Evolutionary conservation across 2,113 vertebrate genomes (phyloP).

Genomic region (Gobiocypris rarus): DNA sequence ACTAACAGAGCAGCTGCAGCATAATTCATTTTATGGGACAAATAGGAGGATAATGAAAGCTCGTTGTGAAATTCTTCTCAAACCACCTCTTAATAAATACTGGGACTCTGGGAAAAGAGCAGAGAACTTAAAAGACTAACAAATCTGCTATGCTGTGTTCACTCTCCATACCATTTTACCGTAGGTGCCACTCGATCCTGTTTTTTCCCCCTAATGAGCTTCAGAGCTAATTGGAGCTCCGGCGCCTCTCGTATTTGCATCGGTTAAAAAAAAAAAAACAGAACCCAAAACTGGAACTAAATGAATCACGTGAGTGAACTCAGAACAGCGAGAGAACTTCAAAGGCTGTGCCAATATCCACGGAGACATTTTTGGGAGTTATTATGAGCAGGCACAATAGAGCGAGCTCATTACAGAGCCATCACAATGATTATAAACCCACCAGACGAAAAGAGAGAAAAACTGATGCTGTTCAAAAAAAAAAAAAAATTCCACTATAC

Average conservation of each 20-base stretch:
- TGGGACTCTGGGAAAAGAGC: slow-evolving; percentile 20
- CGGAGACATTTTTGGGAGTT: slow-evolving; percentile 27
- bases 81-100: background rate
- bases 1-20: slow-evolving; percentile 22
- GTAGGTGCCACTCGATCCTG: background rate
- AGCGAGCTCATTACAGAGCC: slow-evolving; percentile 25
- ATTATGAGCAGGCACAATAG: slow-evolving; percentile 24
- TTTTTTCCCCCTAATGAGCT: slow-evolving; percentile 2
- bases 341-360: slow-evolving; percentile 24
- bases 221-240: slow-evolving; percentile 24
- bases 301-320: slow-evolving; percentile 1
- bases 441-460: background rate
- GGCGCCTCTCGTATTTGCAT: background rate
- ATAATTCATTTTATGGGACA: slow-evolving; percentile 5
- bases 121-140: slow-evolving; percentile 13
- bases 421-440: background rate
- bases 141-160: slow-evolving; percentile 12
- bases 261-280: slow-evolving; percentile 11
- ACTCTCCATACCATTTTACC: background rate
- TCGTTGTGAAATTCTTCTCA: background rate
- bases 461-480: background rate
- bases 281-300: slow-evolving; percentile 3
- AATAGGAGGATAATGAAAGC: slow-evolving; percentile 1
- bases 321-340: slow-evolving; percentile 18
- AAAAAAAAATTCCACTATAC: background rate